Evolutionary conservation across 2,888 invertebrate genomes (phyloP), one percentile per base, ranked within the genome.

Genomic region (Priocnemis perturbator): DNA sequence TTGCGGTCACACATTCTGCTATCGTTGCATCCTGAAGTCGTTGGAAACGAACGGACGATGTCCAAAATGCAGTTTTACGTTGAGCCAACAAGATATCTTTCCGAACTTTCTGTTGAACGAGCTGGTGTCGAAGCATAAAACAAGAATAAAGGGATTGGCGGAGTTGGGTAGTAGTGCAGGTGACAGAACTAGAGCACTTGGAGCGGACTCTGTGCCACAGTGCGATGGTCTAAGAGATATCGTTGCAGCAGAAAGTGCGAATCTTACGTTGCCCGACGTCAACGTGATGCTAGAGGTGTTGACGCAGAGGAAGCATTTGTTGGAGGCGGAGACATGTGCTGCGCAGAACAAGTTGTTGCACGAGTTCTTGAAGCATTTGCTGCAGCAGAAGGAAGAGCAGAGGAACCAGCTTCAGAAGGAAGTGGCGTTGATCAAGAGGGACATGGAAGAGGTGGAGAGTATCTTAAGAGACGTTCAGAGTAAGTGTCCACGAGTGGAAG

Each of bases 1-100:
- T 78, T 97, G 98, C 89, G 97, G 97, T 0, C 97, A 98, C 88
- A 97, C 97, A 0, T 98, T 96, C 90, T 98, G 98, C 89, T 94
- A 93, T 85, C 91, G 92, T 19, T 98, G 97, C 89, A 95, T 97
- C 59, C 89, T 90, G 20, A 92, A 92, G 77, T 92, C 93, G 2
- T 90, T 95, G 48, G 93, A 94, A 82, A 89, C 91, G 2, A 91
- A 90, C 69, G 92, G 93, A 68, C 91, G 94, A 56, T 97, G 97
- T 87, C 97, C 97, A 0, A 95, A 96, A 87, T 97, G 97, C 88
- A 95, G 94, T 81, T 93, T 93, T 15, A 91, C 92, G 1, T 90
- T 96, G 9, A 92, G 93, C 0, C 92, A 92, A 0, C 91, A 91
- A 75, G 96, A 94, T 78, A 93, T 97, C 68, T 96, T 96, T 86